Percentiles rank a stretch among this genome's conserved stretches.
phyloP scores from a whole-genome alignment of 2,888 invertebrate species.

The Sarcophaga rosellei region DNA sequence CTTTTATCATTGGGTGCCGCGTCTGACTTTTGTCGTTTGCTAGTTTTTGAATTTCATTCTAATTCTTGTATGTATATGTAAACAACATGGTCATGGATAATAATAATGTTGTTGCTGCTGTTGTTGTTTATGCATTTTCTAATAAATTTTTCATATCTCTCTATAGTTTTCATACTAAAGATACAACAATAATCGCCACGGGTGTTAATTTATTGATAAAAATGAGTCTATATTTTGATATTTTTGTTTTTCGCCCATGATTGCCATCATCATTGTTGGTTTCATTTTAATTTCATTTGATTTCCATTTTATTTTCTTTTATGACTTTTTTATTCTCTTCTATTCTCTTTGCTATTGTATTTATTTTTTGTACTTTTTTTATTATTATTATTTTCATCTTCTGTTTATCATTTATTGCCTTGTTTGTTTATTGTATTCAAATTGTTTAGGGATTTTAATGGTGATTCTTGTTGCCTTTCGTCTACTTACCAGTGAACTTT shows the following conservation, averaged over 20 bases:
- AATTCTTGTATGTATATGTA: background rate
- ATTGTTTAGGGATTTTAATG: constrained; percentile 64
- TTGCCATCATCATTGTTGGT: constrained; percentile 78
- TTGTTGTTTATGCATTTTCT: background rate
- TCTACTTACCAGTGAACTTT: background rate
- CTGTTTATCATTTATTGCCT: constrained; percentile 63
- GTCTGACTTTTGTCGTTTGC: too few relatives aligned
- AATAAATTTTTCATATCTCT: background rate
- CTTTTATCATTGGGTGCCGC: too few relatives aligned
- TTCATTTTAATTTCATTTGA: constrained; percentile 75
- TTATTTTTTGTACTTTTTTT: background rate
- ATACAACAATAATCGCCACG: constrained; percentile 29
- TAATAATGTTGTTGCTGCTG: background rate
- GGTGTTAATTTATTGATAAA: constrained; percentile 78
- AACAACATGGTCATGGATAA: background rate
- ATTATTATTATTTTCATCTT: constrained; percentile 31
- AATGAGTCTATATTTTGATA: constrained; percentile 75
- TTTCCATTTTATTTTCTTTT: constrained; percentile 58
- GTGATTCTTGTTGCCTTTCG: constrained; percentile 2
- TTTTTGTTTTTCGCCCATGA: constrained; percentile 72
- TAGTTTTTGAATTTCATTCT: background rate
- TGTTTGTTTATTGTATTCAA: constrained; percentile 69
- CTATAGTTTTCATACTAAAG: background rate
- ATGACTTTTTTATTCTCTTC: constrained; percentile 60
- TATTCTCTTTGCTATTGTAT: constrained; percentile 8